These are phyloP conservation scores for Ornithoptera priamus DNA, from an alignment of 2,888 invertebrate genomes.

Conservation along the genomic window DNA sequence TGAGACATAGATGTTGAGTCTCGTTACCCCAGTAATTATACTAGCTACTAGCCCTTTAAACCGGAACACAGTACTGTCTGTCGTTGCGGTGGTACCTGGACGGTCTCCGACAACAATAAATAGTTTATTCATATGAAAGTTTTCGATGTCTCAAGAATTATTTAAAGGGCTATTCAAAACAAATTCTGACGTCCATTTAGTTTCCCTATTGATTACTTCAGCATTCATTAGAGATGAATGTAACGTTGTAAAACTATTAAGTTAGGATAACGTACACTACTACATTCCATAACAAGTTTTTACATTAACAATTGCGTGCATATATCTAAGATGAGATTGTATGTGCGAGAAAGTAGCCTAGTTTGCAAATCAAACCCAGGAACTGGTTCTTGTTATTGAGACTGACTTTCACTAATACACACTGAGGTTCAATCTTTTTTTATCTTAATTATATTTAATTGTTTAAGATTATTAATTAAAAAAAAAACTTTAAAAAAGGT, in stretches of 20 bases:
- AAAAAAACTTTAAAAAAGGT: too few species aligned
- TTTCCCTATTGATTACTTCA: too few species aligned
- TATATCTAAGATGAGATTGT: not conserved
- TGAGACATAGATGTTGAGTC: too few species aligned
- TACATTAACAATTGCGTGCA: not conserved
- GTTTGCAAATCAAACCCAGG: not conserved
- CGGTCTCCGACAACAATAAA: too few species aligned
- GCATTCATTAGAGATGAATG: not conserved
- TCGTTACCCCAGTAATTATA: too few species aligned
- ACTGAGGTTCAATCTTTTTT: not conserved
- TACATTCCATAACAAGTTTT: not conserved
- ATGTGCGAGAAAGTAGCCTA: not conserved
- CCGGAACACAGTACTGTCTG: too few species aligned
- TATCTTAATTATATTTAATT: not conserved
- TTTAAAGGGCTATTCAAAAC: too few species aligned
- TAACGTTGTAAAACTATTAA: not conserved
- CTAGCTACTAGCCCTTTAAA: too few species aligned
- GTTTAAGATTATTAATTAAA: not conserved
- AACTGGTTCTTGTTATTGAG: not conserved
- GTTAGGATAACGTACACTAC: not conserved
- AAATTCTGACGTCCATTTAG: too few species aligned
- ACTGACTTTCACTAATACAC: not conserved
- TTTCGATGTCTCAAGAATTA: too few species aligned
- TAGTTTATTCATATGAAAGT: too few species aligned
- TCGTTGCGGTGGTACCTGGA: too few species aligned